Evolutionary conservation across 2,113 vertebrate species (phyloP), one percentile per base, ranked within the genome.

Genomic region (Rynchops niger): DNA sequence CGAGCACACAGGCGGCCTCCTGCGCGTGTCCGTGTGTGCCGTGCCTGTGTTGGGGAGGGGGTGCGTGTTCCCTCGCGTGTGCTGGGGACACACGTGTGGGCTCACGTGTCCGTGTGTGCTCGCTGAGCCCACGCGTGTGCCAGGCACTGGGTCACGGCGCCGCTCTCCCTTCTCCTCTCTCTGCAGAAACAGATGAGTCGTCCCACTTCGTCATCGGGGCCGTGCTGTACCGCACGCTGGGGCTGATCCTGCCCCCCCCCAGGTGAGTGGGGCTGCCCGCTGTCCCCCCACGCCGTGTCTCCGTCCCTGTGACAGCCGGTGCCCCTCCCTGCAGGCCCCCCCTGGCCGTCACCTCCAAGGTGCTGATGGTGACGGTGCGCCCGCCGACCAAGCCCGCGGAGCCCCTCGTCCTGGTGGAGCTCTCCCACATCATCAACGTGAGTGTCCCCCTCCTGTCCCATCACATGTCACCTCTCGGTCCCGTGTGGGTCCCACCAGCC

Each of bases 191-290:
- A 3, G 99, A 98, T 3, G 99, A 98, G 88, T 98, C 98, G 8
- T 95, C 99, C 56, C 99, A 99, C 97, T 99, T 99, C 7, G 99
- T 99, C 95, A 99, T 99, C 10, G 99, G 99, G 94, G 99, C 99
- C 61, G 98, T 99, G 95, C 97, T 99, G 86, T 99, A 99, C 97
- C 99, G 99, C 92, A 99, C 99, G 4, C 97, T 99, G 67, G 99
- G 99, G 42, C 95, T 99, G 90, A 99, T 99, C 97, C 97, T 99
- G 96, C 99, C 99, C 10, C 98, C 99, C 15, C 99, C 99, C 50
- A 98, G 98, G 99, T 99, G 97, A 99, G 99, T 90, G 62, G 53
- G 43, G n/a, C 88, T 18, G 22, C 85, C 94, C 27, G 18, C 66
- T 15, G 74, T 17, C 72, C 72, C 72, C 56, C 56, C 25, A 1